Percentiles rank a stretch among this genome's conserved stretches.
Conservation (phyloP, 2,113 vertebrate species). For the Forbesichthys papilliferus region DNA sequence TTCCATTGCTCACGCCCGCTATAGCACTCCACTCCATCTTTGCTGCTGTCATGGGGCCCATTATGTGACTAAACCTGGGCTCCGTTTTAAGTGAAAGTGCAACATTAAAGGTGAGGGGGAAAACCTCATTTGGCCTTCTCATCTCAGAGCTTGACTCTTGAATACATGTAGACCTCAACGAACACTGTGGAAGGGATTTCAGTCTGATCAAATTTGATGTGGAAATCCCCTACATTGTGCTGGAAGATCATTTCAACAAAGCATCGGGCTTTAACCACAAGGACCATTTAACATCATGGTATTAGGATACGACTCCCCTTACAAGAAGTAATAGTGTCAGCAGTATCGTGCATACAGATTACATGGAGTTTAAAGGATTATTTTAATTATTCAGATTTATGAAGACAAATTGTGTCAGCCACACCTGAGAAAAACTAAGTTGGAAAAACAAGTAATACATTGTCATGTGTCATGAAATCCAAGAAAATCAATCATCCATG, state of each 20-base stretch:
- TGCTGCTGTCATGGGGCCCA: constrained; percentile 21
- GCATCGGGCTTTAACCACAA: constrained; percentile 7
- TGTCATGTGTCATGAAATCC: constrained; percentile 28
- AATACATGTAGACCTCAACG: no score
- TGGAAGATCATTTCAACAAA: constrained; percentile 37
- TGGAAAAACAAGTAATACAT: background rate
- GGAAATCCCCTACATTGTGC: constrained; percentile 52
- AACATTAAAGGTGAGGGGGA: constrained; percentile 34
- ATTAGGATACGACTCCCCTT: constrained; percentile 34
- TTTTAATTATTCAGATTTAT: constrained; percentile 6
- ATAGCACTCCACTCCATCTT: constrained; percentile 43
- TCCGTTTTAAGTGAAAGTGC: constrained; percentile 57
- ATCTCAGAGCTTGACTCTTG: background rate
- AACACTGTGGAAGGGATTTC: background rate
- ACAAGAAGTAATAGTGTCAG: constrained; percentile 23
- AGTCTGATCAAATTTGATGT: constrained; percentile 38
- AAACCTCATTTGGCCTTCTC: constrained; percentile 35
- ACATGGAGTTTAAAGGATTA: constrained; percentile 27
- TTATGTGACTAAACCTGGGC: constrained; percentile 7
- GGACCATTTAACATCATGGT: constrained; percentile 16
- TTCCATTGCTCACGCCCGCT: constrained; percentile 44
- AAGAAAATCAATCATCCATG: constrained; percentile 40
- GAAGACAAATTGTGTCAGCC: background rate
- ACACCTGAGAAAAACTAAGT: background rate
- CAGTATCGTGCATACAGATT: constrained; percentile 33